Evolutionary conservation across 2,888 invertebrate genomes (phyloP), one percentile per base, ranked within the genome.

Genomic region (Escarpia spicata): DNA sequence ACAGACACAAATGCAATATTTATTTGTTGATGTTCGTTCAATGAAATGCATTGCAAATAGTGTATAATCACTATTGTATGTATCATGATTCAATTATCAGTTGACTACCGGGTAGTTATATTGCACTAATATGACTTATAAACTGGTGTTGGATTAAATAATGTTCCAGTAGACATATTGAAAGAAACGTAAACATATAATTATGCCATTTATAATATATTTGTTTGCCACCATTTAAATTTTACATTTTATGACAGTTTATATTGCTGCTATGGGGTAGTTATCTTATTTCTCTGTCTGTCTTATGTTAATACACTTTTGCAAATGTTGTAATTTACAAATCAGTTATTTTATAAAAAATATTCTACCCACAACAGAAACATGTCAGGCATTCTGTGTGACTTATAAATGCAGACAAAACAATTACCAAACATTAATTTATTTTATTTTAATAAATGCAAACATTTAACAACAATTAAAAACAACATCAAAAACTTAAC

Each of bases 241-340:
- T 45, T 45, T 45, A 60, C 60, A 60, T 19, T 60, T 15, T 60
- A 75, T 15, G 19, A 75, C 15, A 26, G 75, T 75, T 75, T 26
- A 75, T 26, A 75, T 75, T 75, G n/a, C 4, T 75, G 75, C 75
- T n/a, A 26, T 75, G 19, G 75, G 15, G 75, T 75, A 75, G n/a
- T 75, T 75, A 6, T 26, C 75, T 26, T 15, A 75, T 26, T 4
- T 75, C 52, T 75, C 19, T 75, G 75, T 75, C n/a, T 75, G 75
- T 75, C 19, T 75, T 75, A 75, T 75, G 19, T 75, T 75, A 75
- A 75, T 75, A 75, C 15, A 75, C 75, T 75, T 9, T 52, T 75
- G 75, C 26, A 75, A 75, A 75, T 75, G 75, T 75, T 75, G n/a
- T 75, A 75, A 26, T 75, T 75, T 75, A 75, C 75, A 75, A 75